Percentiles rank a stretch among this genome's conserved stretches.
Conservation (phyloP, 1,140 invertebrate species). For the Trichoplusia ni region DNA sequence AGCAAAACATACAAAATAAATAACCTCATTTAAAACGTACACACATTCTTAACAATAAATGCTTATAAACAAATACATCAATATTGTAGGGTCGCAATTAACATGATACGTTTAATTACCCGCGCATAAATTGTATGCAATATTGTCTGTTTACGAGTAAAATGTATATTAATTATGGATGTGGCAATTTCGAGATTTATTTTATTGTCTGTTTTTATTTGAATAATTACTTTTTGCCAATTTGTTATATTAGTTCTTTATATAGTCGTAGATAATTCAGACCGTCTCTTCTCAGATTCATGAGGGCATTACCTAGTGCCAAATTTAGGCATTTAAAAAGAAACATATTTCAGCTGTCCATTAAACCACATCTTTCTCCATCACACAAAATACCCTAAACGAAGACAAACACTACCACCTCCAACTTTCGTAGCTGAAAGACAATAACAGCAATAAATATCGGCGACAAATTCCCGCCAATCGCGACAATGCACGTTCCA, state of each 20-base stretch:
- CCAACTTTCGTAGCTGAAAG: slow-evolving; percentile 43
- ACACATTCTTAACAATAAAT: neutral
- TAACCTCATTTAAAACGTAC: neutral
- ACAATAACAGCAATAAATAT: slow-evolving; percentile 64
- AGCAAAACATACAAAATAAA: too few species aligned
- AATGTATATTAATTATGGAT: neutral
- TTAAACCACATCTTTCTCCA: too few species aligned
- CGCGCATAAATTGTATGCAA: slow-evolving; percentile 63
- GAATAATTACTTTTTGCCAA: too few species aligned
- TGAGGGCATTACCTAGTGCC: too few species aligned
- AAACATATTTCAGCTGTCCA: too few species aligned
- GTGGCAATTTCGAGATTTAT: neutral
- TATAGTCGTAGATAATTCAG: too few species aligned
- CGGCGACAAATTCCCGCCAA: slow-evolving; percentile 66
- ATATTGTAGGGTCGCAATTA: slow-evolving; percentile 56
- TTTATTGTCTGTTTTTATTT: too few species aligned
- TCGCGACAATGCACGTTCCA: slow-evolving; percentile 65
- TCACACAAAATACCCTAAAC: too few species aligned
- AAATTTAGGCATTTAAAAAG: too few species aligned
- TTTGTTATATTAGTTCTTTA: too few species aligned
- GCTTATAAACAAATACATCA: slow-evolving; percentile 13
- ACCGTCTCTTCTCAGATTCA: too few species aligned
- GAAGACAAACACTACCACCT: neutral
- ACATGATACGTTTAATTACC: slow-evolving; percentile 76
- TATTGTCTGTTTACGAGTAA: slow-evolving; percentile 58